Evolutionary conservation across 2,113 vertebrate species (phyloP).

Genomic region (Phalacrocorax carbo): DNA sequence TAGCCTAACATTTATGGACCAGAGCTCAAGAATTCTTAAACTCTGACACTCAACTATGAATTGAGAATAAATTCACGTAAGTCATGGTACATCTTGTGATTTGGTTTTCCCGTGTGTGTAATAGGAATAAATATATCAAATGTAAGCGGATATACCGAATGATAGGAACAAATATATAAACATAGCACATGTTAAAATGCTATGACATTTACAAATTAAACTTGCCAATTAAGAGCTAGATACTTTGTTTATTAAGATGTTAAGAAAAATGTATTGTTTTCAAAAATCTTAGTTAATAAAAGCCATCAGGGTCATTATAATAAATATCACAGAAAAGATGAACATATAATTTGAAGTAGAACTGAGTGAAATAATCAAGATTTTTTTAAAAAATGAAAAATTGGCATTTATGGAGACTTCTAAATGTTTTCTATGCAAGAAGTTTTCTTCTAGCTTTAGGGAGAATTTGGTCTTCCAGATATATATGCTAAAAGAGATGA

Average conservation of each 20-base stretch:
- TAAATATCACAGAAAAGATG: background rate
- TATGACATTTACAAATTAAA: background rate
- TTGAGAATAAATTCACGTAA: background rate
- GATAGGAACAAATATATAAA: background rate
- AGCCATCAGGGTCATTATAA: background rate
- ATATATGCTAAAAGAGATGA: constrained; percentile 67
- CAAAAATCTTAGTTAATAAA: background rate
- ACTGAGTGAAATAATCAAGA: background rate
- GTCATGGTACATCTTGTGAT: background rate
- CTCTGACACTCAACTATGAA: background rate
- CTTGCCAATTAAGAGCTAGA: background rate
- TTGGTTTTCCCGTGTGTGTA: background rate
- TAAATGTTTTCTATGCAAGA: background rate
- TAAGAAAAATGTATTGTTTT: background rate
- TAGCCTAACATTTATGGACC: background rate
- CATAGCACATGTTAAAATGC: background rate
- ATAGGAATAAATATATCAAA: background rate
- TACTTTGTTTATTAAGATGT: background rate
- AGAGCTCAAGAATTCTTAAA: background rate
- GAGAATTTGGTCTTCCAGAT: constrained; percentile 67
- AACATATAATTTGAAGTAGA: background rate
- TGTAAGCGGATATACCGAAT: background rate
- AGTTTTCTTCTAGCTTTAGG: constrained; percentile 56
- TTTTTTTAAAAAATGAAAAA: background rate
- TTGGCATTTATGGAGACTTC: background rate